These are phyloP conservation scores for Eupithecia subumbrata DNA, from an alignment of 2,888 invertebrate species.

Conservation along the genomic window DNA sequence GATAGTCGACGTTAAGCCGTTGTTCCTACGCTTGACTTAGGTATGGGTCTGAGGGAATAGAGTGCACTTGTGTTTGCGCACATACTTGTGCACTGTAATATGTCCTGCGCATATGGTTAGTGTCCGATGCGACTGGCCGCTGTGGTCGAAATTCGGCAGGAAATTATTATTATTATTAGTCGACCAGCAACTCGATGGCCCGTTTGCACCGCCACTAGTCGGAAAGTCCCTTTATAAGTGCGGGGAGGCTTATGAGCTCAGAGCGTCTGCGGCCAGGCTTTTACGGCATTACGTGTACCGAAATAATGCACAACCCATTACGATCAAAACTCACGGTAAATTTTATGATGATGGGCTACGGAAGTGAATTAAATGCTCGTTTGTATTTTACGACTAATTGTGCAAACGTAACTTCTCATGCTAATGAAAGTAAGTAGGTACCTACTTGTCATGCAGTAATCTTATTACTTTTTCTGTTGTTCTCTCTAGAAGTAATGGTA, in stretches of 20 bases:
- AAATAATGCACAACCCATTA: conserved; percentile 53
- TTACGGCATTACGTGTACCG: conserved; percentile 50
- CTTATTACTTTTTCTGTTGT: not conserved
- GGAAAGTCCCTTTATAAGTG: conserved; percentile 60
- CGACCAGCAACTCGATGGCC: too few species aligned
- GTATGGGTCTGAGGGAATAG: too few species aligned
- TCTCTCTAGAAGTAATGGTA: not conserved
- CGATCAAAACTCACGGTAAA: conserved; percentile 57
- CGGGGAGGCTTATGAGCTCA: conserved; percentile 54
- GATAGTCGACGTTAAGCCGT: too few species aligned
- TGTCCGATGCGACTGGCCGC: too few species aligned
- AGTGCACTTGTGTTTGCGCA: too few species aligned
- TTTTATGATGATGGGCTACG: conserved; percentile 46
- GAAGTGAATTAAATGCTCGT: conserved; percentile 29
- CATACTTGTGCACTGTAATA: too few species aligned
- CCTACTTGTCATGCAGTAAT: not conserved
- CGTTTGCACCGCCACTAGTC: conserved; percentile 45
- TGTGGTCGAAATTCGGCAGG: too few species aligned
- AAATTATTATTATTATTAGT: too few species aligned
- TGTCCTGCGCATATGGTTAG: too few species aligned
- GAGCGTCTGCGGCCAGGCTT: conserved; percentile 54
- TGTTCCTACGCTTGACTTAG: too few species aligned
- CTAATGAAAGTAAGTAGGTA: not conserved
- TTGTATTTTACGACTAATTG: conserved; percentile 31
- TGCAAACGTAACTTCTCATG: not conserved